Conservation (phyloP, 2,113 vertebrate species). For the Aptenodytes patagonicus region DNA sequence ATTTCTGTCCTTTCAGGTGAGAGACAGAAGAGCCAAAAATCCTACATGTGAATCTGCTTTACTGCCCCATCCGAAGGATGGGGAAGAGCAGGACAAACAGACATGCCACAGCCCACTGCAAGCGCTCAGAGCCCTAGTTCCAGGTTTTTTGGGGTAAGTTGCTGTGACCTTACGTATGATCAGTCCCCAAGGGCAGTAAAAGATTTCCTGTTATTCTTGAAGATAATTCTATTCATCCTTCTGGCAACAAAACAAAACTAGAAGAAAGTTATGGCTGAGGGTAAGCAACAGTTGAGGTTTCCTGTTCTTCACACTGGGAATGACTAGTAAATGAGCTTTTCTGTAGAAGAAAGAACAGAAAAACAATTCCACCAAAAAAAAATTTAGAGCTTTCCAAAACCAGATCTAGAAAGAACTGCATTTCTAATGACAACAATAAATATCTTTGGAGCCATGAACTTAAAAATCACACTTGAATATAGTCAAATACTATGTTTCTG, state of each 20-base stretch:
- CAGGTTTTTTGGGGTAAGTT: neutral
- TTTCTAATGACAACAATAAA: neutral
- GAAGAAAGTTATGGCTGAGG: conserved; percentile 22
- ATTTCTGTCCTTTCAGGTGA: neutral
- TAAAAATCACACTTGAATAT: neutral
- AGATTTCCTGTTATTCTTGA: conserved; percentile 28
- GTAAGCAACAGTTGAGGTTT: conserved; percentile 22
- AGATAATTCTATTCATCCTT: conserved; percentile 14
- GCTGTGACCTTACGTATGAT: neutral
- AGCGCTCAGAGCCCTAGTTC: neutral
- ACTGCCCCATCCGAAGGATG: neutral
- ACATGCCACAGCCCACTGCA: neutral
- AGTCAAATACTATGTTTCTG: neutral
- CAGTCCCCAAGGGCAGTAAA: neutral
- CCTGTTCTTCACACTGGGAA: conserved; percentile 9
- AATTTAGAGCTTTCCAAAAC: neutral
- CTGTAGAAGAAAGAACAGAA: neutral
- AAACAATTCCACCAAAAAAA: neutral
- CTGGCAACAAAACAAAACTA: conserved; percentile 10
- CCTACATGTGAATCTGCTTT: neutral
- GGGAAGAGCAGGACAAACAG: neutral
- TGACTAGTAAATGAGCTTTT: neutral
- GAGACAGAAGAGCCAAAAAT: neutral
- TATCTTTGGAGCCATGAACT: neutral
- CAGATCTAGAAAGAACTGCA: neutral